phyloP scores from a whole-genome alignment of 2,113 vertebrate species.

The Prinia subflava region DNA sequence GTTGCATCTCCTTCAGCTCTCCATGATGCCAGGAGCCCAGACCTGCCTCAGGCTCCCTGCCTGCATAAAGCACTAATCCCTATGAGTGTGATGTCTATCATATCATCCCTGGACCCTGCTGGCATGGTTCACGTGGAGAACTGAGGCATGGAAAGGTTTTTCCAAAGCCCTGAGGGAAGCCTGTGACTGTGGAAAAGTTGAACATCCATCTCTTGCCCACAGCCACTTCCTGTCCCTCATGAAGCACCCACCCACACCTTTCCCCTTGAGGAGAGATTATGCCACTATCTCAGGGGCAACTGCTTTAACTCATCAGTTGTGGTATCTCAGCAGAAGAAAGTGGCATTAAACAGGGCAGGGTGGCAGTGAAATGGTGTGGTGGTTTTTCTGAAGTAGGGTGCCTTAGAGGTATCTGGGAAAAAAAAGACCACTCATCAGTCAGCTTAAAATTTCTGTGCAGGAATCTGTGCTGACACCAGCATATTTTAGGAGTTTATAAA shows the following conservation, averaged over 20 bases:
- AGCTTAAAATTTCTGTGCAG: not conserved
- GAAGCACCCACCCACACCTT: not conserved
- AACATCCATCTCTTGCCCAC: not conserved
- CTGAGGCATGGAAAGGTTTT: not conserved
- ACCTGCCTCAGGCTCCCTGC: not conserved
- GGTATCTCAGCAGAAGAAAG: not conserved
- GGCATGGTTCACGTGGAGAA: not conserved
- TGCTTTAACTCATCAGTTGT: not conserved
- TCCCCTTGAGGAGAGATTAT: not conserved
- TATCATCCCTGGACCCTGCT: accelerated
- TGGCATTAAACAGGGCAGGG: not conserved
- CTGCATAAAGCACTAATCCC: not conserved
- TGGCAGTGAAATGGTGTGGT: not conserved
- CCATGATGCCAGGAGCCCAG: not conserved
- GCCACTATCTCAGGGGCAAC: not conserved
- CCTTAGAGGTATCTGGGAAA: accelerated
- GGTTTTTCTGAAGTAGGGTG: not conserved
- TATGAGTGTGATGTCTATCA: not conserved
- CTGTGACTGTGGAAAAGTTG: not conserved
- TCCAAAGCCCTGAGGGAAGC: not conserved
- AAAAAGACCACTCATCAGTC: not conserved
- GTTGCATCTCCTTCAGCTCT: not conserved
- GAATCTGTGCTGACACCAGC: not conserved
- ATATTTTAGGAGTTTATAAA: not conserved
- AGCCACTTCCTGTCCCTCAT: not conserved